These are phyloP conservation scores for Gephyroberyx darwinii DNA, from an alignment of 2,797 vertebrate genomes.

Conservation along the genomic window DNA sequence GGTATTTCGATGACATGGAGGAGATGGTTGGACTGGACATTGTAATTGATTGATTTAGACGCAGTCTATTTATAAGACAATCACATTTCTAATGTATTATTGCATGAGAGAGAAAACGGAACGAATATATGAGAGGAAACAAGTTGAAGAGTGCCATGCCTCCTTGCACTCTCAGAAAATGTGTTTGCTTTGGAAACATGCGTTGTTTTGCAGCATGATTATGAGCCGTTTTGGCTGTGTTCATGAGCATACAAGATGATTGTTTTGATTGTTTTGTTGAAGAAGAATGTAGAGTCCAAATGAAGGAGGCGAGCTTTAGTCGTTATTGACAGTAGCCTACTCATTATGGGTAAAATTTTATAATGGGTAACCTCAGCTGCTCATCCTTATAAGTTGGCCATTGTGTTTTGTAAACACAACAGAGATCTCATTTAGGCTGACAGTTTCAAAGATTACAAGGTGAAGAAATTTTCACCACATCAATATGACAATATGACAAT, in stretches of 20 bases:
- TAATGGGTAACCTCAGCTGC: no score
- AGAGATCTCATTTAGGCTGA: no score
- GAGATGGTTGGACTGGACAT: constrained; percentile 30
- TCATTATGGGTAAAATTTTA: no score
- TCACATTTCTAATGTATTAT: neutral
- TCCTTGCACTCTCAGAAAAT: neutral
- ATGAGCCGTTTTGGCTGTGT: neutral
- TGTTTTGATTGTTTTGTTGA: no score
- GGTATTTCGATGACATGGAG: neutral
- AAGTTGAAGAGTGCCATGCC: neutral
- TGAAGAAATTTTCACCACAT: no score
- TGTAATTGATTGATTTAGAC: constrained; percentile 39
- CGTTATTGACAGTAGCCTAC: no score
- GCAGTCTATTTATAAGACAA: constrained; percentile 22
- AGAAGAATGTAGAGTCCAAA: no score
- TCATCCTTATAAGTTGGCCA: no score
- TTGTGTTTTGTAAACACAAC: no score
- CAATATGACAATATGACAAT: no score
- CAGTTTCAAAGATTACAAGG: no score
- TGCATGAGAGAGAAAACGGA: neutral
- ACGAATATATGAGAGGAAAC: neutral
- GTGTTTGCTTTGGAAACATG: neutral
- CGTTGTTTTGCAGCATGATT: neutral
- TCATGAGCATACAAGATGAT: neutral
- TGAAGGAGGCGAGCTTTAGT: no score